Evolutionary conservation across 2,888 invertebrate genomes (phyloP), one percentile per base, ranked within the genome.

Genomic region (Drosophila recens): DNA sequence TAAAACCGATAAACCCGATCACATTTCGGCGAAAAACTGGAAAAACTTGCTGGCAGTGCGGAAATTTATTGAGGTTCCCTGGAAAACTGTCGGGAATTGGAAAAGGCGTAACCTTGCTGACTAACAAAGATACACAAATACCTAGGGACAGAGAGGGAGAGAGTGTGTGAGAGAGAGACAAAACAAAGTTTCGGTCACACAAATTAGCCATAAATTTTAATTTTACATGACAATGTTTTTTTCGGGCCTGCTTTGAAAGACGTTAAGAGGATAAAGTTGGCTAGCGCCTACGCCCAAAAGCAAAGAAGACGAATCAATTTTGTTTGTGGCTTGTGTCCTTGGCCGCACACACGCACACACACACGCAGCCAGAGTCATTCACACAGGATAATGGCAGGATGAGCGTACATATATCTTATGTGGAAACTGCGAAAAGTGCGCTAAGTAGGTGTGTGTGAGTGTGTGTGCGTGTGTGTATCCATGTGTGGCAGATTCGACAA

Each of bases 171-270:
- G 52, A 56, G 11, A 66, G 15, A 45, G 53, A 46, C 36, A 53
- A n/a, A 52, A 56, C 30, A 42, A 38, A 13, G 58, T 43, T 78
- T 54, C 57, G 78, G 74, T 71, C 87, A 86, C 88, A 83, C 72
- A 87, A 86, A 88, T 88, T 86, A 86, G 88, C 84, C 88, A 88
- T 86, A 88, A 88, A 86, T 86, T 88, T 86, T 86, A 88, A 87
- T 86, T 86, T 88, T 86, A 86, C 86, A 86, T 88, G 84, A 87
- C 86, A 87, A 79, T 83, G 76, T 64, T 75, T 72, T 46, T 59
- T 34, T 34, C 36, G 42, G 42, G 20, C 42, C n/a, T 17, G 20
- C 6, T 5, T n/a, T 8, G 23, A 49, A 45, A 38, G 66, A 49
- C 48, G 42, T 13, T 30, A 65, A 65, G 71, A 65, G 34, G 49